Evolutionary conservation across 23 tunicate species (phyloP).

Genomic region (Phallusia fumigata): DNA sequence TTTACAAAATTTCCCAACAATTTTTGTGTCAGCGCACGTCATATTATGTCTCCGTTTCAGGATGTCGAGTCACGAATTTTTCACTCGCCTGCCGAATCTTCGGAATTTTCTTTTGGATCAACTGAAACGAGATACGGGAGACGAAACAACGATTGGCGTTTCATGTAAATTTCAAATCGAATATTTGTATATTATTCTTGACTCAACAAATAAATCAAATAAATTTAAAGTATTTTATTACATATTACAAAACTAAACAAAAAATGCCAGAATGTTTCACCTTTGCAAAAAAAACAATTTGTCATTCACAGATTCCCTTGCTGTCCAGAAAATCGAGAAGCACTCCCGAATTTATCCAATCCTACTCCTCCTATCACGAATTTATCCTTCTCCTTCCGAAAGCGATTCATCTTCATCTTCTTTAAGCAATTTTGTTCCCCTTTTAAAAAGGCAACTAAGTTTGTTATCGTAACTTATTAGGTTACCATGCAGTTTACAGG

Average conservation of each 20-base stretch:
- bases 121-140: background rate
- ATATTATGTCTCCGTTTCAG: constrained; percentile 4
- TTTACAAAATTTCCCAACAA: background rate
- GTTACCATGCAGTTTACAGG: too few species aligned
- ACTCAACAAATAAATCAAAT: too few species aligned
- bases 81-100: constrained; percentile 50
- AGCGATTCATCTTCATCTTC: background rate
- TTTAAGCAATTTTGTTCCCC: constrained; percentile 21
- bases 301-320: background rate
- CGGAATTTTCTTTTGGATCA: constrained; percentile 43
- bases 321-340: constrained; percentile 1
- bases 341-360: constrained; percentile 51
- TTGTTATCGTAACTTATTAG: too few species aligned
- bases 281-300: too few species aligned
- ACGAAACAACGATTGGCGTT: background rate
- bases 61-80: constrained; percentile 77
- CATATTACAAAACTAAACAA: too few species aligned
- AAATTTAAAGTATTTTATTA: too few species aligned
- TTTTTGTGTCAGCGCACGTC: background rate
- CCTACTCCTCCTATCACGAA: constrained; percentile 63
- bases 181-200: too few species aligned
- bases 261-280: too few species aligned
- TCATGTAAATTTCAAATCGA: too few species aligned
- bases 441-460: constrained; percentile 45
- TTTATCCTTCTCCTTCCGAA: constrained; percentile 49